Percentiles rank a stretch among this genome's conserved stretches.
These are phyloP conservation scores for Trematocara unimaculatum DNA, from an alignment of 2,113 vertebrate genomes.

Conservation along the genomic window DNA sequence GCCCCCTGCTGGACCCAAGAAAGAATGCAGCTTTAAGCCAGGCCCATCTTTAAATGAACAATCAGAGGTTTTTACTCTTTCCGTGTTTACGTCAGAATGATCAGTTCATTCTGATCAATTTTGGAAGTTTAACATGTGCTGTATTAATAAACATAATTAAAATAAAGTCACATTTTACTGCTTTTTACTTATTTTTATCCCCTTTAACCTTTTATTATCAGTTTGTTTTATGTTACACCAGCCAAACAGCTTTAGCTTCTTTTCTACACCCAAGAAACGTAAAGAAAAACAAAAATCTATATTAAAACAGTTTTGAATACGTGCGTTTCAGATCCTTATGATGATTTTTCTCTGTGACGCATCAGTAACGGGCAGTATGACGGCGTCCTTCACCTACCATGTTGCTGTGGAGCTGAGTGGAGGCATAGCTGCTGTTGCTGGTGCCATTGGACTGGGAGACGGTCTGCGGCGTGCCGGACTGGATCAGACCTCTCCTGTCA, in stretches of 20 bases:
- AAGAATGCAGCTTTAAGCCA: neutral
- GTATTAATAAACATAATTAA: neutral
- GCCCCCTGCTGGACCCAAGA: neutral
- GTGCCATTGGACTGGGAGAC: conserved; percentile 80
- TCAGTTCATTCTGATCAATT: neutral
- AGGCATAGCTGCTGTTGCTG: conserved; percentile 74
- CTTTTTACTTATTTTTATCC: neutral
- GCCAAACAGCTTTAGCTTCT: neutral
- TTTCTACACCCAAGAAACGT: neutral
- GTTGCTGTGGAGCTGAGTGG: conserved; percentile 84
- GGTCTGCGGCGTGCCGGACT: conserved; percentile 78
- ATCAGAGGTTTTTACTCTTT: neutral
- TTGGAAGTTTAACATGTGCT: neutral
- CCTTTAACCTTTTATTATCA: neutral
- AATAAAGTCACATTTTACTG: neutral
- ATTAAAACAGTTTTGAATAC: neutral
- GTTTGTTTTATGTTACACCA: neutral
- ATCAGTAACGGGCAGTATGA: neutral
- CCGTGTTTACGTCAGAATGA: neutral
- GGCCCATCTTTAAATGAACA: neutral
- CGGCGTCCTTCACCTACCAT: conserved; percentile 73
- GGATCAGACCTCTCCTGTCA: conserved; percentile 87
- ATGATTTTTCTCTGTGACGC: neutral
- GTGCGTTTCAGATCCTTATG: neutral
- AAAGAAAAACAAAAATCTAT: neutral